Conservation (phyloP, 2,797 vertebrate species). For the Linurgus olivaceus region DNA sequence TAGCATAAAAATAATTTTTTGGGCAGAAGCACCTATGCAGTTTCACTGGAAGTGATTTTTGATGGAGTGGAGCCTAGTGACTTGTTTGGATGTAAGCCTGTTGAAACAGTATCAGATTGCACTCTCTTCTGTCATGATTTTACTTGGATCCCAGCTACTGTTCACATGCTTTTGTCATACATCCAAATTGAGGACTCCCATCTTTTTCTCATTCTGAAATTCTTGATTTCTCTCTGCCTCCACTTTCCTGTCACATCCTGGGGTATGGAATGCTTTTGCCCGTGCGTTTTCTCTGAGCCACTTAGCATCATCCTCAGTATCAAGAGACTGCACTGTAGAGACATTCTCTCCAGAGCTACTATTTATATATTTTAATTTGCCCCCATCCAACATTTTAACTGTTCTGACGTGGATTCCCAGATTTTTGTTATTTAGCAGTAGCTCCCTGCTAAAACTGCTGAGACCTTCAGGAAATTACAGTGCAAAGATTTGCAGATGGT, state of each 20-base stretch:
- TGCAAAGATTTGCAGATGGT: neutral
- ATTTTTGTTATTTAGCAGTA: neutral
- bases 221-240: neutral
- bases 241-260: neutral
- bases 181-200: neutral
- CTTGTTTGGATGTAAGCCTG: neutral
- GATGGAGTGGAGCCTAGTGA: neutral
- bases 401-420: neutral
- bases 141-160: neutral
- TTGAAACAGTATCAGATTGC: neutral
- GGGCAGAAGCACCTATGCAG: neutral
- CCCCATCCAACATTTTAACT: neutral
- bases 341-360: neutral
- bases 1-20: neutral
- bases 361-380: constrained; percentile 26
- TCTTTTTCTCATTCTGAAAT: constrained; percentile 21
- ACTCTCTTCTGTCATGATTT: neutral
- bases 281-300: neutral
- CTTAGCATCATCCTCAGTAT: neutral
- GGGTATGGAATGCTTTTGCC: neutral
- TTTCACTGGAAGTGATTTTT: neutral
- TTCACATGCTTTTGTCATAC: neutral
- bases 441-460: neutral
- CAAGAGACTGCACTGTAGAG: neutral
- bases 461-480: neutral